phyloP scores from a whole-genome alignment of 2,113 vertebrate species.

The Urocitellus parryii region DNA sequence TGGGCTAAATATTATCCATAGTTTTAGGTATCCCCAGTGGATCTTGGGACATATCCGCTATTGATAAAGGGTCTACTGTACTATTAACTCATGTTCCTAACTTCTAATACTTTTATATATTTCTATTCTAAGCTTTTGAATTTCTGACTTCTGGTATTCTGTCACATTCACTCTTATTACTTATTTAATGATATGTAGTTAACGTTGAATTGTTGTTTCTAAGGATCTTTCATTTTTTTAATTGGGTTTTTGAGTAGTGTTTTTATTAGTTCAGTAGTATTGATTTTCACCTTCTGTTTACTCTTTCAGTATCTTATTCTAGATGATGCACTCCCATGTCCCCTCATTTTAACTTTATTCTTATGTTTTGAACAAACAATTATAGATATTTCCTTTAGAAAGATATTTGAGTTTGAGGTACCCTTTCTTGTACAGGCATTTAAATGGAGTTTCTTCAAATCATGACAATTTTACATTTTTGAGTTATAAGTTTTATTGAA shows the following conservation, averaged over 20 bases:
- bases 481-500: not conserved
- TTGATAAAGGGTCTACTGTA: not conserved
- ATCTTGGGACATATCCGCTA: not conserved
- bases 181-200: too few relatives aligned
- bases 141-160: not conserved
- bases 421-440: not conserved
- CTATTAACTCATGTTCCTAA: not conserved
- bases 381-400: not conserved
- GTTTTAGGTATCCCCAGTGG: not conserved
- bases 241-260: too few relatives aligned
- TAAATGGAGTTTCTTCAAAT: not conserved
- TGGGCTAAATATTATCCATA: not conserved
- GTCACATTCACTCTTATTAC: not conserved
- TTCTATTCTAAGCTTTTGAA: not conserved
- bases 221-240: too few relatives aligned
- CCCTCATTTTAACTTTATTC: not conserved
- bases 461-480: not conserved
- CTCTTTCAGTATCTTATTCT: too few relatives aligned
- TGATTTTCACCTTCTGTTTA: too few relatives aligned
- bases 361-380: not conserved
- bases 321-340: too few relatives aligned
- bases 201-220: too few relatives aligned
- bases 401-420: not conserved
- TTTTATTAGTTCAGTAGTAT: too few relatives aligned
- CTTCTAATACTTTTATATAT: not conserved